Percentiles rank a stretch among this genome's conserved stretches.
Evolutionary conservation across 2,113 vertebrate genomes (phyloP).

Genomic region (Oriolus oriolus): DNA sequence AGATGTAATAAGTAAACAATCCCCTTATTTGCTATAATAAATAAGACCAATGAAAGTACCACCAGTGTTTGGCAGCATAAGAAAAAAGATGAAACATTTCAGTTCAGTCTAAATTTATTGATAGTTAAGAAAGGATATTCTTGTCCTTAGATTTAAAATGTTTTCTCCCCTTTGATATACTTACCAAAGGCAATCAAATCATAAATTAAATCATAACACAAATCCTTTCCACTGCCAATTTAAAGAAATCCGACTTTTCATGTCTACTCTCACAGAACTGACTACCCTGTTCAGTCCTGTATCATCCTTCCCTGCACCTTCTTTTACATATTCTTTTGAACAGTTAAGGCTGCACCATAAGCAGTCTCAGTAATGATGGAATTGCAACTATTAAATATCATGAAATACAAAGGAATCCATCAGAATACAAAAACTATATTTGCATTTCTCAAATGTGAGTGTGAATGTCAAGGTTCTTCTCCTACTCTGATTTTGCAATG

Average conservation of each 20-base stretch:
- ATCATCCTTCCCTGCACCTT: not conserved
- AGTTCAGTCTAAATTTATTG: not conserved
- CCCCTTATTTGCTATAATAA: not conserved
- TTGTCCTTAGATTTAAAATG: not conserved
- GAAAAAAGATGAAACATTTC: not conserved
- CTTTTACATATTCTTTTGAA: not conserved
- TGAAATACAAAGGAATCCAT: not conserved
- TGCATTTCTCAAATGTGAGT: not conserved
- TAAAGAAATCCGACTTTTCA: not conserved
- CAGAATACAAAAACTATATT: not conserved
- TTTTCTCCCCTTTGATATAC: not conserved
- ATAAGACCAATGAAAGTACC: not conserved
- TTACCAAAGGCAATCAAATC: not conserved
- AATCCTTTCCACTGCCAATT: not conserved
- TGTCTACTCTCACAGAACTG: not conserved
- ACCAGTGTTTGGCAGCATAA: not conserved
- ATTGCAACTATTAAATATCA: not conserved
- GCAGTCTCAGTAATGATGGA: not conserved
- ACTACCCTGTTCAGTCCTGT: not conserved
- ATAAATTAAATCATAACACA: not conserved
- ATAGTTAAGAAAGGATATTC: not conserved
- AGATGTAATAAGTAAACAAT: not conserved
- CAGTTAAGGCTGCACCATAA: not conserved
- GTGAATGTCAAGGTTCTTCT: not conserved
- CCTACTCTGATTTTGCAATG: not conserved